phyloP scores from a whole-genome alignment of 2,888 invertebrate genomes.

The Ecdyonurus torrentis region DNA sequence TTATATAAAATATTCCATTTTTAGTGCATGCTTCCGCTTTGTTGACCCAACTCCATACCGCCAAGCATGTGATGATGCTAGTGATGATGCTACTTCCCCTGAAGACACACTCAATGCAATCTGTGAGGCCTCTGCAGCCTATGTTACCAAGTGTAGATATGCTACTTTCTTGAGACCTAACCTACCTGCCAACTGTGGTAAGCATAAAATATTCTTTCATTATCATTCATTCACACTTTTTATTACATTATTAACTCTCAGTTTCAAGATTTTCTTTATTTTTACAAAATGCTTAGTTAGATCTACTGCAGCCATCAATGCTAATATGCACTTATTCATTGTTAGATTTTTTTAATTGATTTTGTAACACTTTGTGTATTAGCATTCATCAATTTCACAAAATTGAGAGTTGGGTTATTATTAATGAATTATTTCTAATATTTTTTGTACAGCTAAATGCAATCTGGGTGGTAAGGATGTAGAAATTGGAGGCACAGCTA shows the following conservation, averaged over 20 bases:
- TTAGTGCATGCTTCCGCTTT: constrained; percentile 31
- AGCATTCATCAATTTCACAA: constrained; percentile 6
- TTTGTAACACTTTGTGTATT: constrained; percentile 1
- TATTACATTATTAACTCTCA: neutral
- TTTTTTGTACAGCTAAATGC: constrained; percentile 26
- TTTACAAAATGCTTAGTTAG: too few relatives aligned
- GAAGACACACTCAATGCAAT: constrained; percentile 35
- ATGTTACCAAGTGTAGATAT: constrained; percentile 30
- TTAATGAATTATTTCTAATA: constrained; percentile 3
- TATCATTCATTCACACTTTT: neutral
- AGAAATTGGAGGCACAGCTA: constrained; percentile 42
- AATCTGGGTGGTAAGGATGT: constrained; percentile 28
- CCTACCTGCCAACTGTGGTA: constrained; percentile 47
- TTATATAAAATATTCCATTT: constrained; percentile 12
- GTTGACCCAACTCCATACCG: constrained; percentile 35
- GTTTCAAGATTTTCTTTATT: neutral
- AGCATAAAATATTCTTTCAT: too few relatives aligned
- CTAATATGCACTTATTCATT: neutral
- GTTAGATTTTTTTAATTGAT: neutral
- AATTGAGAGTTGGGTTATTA: constrained; percentile 3
- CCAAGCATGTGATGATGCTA: constrained; percentile 58
- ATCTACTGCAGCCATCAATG: neutral
- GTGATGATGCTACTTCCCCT: constrained; percentile 29
- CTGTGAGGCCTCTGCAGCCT: constrained; percentile 50
- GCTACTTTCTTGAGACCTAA: neutral